Evolutionary conservation across 2,113 vertebrate genomes (phyloP).

Genomic region (Raja brachyura): DNA sequence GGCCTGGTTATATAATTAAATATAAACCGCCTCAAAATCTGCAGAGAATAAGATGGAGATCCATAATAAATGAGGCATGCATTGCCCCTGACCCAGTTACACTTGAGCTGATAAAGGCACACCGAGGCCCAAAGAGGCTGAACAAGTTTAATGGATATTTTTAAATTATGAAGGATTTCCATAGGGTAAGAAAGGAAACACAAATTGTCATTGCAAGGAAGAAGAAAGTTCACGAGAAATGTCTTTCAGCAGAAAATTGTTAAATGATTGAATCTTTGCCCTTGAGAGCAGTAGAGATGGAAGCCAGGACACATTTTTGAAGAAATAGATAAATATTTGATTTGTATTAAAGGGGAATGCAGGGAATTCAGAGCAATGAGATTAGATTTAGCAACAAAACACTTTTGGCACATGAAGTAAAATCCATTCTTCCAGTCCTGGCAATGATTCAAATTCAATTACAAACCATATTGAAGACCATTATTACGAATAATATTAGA

Average conservation of each 20-base stretch:
- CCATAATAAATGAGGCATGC: not conserved
- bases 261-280: not conserved
- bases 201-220: not conserved
- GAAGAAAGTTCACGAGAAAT: slow-evolving; percentile 3
- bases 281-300: not conserved
- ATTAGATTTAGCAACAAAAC: not conserved
- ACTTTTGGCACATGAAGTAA: not conserved
- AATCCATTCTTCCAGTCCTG: not conserved
- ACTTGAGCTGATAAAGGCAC: slow-evolving; percentile 8
- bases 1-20: too few species aligned
- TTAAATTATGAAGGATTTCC: not conserved
- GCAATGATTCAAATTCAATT: not conserved
- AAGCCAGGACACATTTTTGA: not conserved
- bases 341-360: not conserved
- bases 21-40: not conserved
- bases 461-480: not conserved
- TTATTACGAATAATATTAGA: not conserved
- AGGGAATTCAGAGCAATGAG: not conserved
- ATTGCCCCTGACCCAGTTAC: not conserved
- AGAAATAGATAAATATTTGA: not conserved
- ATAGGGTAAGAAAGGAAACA: not conserved
- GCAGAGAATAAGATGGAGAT: not conserved
- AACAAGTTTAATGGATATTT: not conserved
- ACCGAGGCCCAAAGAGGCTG: not conserved
- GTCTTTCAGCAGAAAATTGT: not conserved